Conservation (phyloP, 2,113 vertebrate genomes). For the Acanthochromis polyacanthus region DNA sequence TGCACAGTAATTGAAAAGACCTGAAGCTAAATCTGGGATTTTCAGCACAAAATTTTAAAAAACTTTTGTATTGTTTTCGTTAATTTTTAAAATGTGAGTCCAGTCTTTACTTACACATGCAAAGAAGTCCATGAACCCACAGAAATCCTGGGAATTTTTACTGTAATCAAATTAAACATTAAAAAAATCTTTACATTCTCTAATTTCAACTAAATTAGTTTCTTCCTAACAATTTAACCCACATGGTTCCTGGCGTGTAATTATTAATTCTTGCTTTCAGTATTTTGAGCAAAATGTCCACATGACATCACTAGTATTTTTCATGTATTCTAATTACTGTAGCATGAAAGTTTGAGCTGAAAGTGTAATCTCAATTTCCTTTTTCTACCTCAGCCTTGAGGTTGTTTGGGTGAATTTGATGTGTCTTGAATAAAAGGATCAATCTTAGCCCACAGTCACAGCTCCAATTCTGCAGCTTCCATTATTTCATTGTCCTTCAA, state of each 20-base stretch:
- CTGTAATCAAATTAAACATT: too few relatives aligned
- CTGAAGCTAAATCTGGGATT: neutral
- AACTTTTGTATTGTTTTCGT: too few relatives aligned
- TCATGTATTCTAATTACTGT: neutral
- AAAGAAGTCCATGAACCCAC: neutral
- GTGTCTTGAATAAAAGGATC: constrained; percentile 1
- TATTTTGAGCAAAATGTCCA: too few relatives aligned
- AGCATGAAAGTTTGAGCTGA: neutral
- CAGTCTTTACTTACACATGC: neutral
- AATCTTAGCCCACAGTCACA: neutral
- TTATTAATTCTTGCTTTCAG: too few relatives aligned
- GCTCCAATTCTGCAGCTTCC: constrained; percentile 7
- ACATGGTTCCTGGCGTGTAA: too few relatives aligned
- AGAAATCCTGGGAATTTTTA: neutral
- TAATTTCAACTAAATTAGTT: too few relatives aligned
- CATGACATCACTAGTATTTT: too few relatives aligned
- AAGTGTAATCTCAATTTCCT: neutral
- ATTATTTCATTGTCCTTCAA: constrained; percentile 8
- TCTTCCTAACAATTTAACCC: too few relatives aligned
- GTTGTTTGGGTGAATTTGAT: neutral
- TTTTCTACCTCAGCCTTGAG: neutral
- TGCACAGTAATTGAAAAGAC: neutral
- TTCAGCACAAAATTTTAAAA: neutral
- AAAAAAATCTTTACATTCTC: too few relatives aligned
- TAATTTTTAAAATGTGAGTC: neutral